These are phyloP conservation scores for Ferrisia virgata DNA, from an alignment of 2,888 invertebrate genomes.

Conservation along the genomic window DNA sequence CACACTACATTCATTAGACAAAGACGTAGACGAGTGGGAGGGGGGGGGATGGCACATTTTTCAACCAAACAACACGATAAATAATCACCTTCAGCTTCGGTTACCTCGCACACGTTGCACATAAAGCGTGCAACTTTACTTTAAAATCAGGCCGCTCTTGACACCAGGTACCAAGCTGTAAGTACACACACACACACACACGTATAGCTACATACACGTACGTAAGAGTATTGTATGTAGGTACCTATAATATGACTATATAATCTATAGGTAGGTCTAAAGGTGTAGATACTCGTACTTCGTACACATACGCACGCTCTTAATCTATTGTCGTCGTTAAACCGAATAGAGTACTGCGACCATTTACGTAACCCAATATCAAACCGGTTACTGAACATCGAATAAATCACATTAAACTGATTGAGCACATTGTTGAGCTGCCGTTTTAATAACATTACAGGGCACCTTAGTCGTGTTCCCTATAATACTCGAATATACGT, in stretches of 20 bases:
- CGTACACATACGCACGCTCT: not conserved
- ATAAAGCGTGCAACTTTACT: not conserved
- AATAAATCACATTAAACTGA: slow-evolving; percentile 19
- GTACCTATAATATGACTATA: too few relatives aligned
- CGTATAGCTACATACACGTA: too few relatives aligned
- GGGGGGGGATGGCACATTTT: not conserved
- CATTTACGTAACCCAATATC: not conserved
- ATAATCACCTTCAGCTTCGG: not conserved
- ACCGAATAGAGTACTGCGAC: not conserved
- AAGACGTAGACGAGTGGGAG: not conserved
- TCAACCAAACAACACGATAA: not conserved
- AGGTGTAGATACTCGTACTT: too few relatives aligned
- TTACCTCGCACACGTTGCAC: not conserved
- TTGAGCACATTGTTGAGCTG: not conserved
- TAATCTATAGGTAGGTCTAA: too few relatives aligned
- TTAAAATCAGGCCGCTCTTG: not conserved
- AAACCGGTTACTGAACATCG: not conserved
- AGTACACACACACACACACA: too few relatives aligned
- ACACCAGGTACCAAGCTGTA: not conserved
- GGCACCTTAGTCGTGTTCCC: too few relatives aligned
- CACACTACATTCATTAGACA: not conserved
- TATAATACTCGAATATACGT: too few relatives aligned
- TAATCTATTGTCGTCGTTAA: not conserved
- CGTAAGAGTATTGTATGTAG: too few relatives aligned
- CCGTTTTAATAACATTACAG: not conserved